Conservation (phyloP, 2,888 invertebrate genomes). For the Pachycephus smyrnensis region DNA sequence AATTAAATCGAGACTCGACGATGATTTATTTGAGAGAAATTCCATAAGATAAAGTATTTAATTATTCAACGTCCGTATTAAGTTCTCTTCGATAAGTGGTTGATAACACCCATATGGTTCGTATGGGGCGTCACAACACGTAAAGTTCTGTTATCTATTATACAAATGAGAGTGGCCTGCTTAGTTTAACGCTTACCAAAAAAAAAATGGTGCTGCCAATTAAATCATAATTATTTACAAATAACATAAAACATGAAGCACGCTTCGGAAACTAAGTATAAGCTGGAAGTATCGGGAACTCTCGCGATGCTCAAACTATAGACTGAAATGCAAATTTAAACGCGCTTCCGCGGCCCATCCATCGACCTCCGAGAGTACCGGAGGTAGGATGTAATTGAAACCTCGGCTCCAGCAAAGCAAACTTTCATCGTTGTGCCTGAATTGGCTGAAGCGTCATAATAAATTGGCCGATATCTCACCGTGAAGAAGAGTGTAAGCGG, state of each 20-base stretch:
- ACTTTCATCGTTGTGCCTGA: slow-evolving; percentile 1
- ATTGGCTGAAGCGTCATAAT: slow-evolving; percentile 4
- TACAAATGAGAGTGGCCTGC: background rate
- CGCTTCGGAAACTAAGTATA: background rate
- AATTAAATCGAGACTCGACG: background rate
- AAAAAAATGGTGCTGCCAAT: background rate
- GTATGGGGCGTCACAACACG: background rate
- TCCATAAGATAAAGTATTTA: background rate
- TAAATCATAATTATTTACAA: background rate
- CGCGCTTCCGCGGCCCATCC: slow-evolving; percentile 39
- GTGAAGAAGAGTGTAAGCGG: background rate
- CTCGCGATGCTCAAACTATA: slow-evolving; percentile 24
- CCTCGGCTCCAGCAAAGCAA: slow-evolving; percentile 24
- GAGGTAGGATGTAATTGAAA: slow-evolving; percentile 37
- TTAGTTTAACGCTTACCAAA: background rate
- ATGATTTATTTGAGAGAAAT: background rate
- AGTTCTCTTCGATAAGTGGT: background rate
- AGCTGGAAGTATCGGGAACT: background rate
- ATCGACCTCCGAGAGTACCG: slow-evolving; percentile 29
- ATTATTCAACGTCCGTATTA: background rate
- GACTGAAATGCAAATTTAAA: slow-evolving; percentile 47
- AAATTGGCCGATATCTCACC: background rate
- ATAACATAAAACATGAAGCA: background rate
- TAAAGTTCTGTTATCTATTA: background rate
- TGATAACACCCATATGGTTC: background rate